A percentile compares a stretch with the other conserved stretches of the same genome.
phyloP scores from a whole-genome alignment of 2,113 vertebrate species.

The Clinocottus analis region DNA sequence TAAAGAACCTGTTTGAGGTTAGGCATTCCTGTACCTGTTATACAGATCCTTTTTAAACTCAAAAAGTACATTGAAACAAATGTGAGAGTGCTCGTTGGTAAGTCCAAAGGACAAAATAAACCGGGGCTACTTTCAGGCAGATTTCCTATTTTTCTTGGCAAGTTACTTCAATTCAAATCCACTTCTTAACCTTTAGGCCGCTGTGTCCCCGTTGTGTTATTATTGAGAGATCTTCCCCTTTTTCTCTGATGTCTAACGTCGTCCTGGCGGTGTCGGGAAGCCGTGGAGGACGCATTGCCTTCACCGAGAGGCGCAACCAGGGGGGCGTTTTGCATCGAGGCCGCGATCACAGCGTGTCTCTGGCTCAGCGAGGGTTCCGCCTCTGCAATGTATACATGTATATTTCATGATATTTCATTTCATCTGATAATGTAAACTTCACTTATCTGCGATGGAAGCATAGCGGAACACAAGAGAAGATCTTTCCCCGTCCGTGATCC shows the following conservation, averaged over 20 bases:
- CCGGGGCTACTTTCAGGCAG: not conserved
- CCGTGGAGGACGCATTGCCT: not conserved
- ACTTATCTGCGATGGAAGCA: not conserved
- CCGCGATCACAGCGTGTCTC: constrained; percentile 21
- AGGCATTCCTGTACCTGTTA: not conserved
- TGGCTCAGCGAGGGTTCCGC: constrained; percentile 21
- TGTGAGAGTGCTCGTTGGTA: not conserved
- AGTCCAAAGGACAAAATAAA: not conserved
- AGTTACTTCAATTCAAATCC: not conserved
- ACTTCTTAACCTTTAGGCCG: constrained; percentile 25
- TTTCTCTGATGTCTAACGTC: constrained; percentile 20
- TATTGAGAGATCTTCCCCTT: not conserved
- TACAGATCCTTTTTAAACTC: not conserved
- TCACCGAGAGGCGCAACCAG: constrained; percentile 24
- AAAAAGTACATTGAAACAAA: not conserved
- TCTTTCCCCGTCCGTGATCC: constrained; percentile 37
- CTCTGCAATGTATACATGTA: constrained; percentile 31
- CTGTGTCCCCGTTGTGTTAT: not conserved
- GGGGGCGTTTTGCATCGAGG: constrained; percentile 41
- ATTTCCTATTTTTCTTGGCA: not conserved
- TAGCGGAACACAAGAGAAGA: not conserved
- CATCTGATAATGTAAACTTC: constrained; percentile 37
- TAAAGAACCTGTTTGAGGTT: not conserved
- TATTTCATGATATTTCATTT: constrained; percentile 50
- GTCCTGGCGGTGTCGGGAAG: constrained; percentile 14